Conservation (phyloP, 2,797 vertebrate genomes). For the Hephaestus fuliginosus region DNA sequence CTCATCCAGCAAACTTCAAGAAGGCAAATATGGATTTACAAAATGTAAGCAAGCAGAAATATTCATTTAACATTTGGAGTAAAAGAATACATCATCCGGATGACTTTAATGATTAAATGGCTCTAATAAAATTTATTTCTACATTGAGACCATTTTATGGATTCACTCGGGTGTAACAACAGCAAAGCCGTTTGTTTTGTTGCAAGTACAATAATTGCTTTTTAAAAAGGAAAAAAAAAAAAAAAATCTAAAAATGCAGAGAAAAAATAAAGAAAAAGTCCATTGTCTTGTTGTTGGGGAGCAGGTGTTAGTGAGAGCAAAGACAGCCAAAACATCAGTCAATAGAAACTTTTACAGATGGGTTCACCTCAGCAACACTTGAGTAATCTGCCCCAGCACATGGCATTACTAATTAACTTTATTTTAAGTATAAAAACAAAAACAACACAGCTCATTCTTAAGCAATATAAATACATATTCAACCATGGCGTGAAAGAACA, state of each 20-base stretch:
- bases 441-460: constrained; percentile 59
- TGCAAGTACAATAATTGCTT: not conserved
- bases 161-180: not conserved
- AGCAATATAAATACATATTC: constrained; percentile 72
- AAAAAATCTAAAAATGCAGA: not conserved
- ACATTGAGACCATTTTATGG: not conserved
- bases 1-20: no score
- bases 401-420: constrained; percentile 50
- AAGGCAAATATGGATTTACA: no score
- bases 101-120: not conserved
- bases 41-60: not conserved
- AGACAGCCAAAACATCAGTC: constrained; percentile 22
- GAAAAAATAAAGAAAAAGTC: constrained; percentile 2
- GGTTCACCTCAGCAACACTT: not conserved
- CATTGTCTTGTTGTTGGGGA: constrained; percentile 11
- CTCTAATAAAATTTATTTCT: not conserved
- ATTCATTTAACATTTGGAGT: not conserved
- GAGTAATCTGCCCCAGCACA: constrained; percentile 2
- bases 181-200: not conserved
- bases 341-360: constrained; percentile 14
- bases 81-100: not conserved
- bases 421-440: constrained; percentile 67
- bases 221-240: no score
- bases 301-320: constrained; percentile 26
- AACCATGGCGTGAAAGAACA: constrained; percentile 55